Base-by-base conservation (phyloP, 1,140 invertebrate species). In the Drosophila nebulosa region DNA sequence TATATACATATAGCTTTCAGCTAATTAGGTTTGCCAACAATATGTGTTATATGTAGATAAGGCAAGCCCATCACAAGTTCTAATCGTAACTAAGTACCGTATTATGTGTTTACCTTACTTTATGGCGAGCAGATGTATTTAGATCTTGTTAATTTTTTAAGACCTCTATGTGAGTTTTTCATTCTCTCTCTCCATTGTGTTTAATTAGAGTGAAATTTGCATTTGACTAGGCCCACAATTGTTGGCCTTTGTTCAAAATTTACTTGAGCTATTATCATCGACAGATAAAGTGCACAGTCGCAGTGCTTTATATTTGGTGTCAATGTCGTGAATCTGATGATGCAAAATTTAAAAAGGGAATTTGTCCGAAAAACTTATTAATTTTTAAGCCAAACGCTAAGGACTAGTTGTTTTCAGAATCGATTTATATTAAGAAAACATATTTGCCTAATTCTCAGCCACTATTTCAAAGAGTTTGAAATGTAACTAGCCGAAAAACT, bases 1-100 rank as follows among this genome's bases (percentile, higher is more conserved):
- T 24, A 24, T 24, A 59, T 52, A 53, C 51, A 64, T 61, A 56
- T 52, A 74, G 50, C 46, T 74, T 53, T 26, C 46, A 79, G 73
- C 80, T 86, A 85, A 85, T 85, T 85, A 85, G 30, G 64, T 80
- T 69, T 74, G 56, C 64, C 81, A 79, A 84, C 79, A 57, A 46
- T 30, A 30, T 26, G 16, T 18, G 18, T 30, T 4, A 30, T 55
- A n/a, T n/a, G n/a, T n/a, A 55, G 60, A 16, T 30, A 52, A 52
- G 26, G 39, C 46, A 51, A 52, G 24, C 26, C 64, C 46, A 21
- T 36, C 52, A 52, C 22, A 12, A 35, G 53, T 65, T 74, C 50
- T 62, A 70, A 70, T 66, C 63, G 35, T 66, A 35, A 2, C 30
- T 32, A 32, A 32, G 30, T 12, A 32, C 30, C n/a, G 50, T 32